These are phyloP conservation scores for Acanthosepion lycidas DNA, from an alignment of 2,888 invertebrate genomes.

Conservation along the genomic window DNA sequence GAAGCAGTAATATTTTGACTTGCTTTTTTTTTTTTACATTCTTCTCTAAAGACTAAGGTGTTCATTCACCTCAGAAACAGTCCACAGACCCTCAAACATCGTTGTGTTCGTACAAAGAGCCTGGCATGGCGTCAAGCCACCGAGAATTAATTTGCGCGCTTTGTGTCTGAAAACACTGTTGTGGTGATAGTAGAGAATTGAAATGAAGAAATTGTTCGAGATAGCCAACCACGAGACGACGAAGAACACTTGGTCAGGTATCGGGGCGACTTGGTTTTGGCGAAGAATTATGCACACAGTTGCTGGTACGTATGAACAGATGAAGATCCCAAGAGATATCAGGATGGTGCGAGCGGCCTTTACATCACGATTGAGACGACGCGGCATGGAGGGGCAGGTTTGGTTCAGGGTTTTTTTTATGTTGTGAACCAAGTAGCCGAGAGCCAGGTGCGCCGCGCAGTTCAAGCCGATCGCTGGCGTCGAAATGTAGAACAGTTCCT, in stretches of 20 bases:
- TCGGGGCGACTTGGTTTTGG: not conserved
- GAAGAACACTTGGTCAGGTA: not conserved
- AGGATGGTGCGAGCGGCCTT: constrained; percentile 15
- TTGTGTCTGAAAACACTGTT: constrained; percentile 42
- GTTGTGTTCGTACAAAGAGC: not conserved
- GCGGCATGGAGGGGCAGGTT: not conserved
- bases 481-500: not conserved
- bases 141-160: not conserved
- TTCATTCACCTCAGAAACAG: constrained; percentile 34
- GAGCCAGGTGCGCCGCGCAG: not conserved
- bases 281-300: constrained; percentile 25
- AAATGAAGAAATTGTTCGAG: constrained; percentile 44
- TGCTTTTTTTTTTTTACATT: not conserved
- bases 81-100: constrained; percentile 37
- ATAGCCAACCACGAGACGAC: constrained; percentile 21
- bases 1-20: not conserved
- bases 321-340: constrained; percentile 36
- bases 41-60: constrained; percentile 15
- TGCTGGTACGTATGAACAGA: constrained; percentile 6
- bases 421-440: not conserved
- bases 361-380: not conserved
- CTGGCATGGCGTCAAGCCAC: not conserved
- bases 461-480: not conserved
- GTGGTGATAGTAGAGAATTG: constrained; percentile 43
- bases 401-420: not conserved